A percentile compares a stretch with the other conserved stretches of the same genome.
Conservation (phyloP, 2,113 vertebrate species). For the Cryptotis parvus region DNA sequence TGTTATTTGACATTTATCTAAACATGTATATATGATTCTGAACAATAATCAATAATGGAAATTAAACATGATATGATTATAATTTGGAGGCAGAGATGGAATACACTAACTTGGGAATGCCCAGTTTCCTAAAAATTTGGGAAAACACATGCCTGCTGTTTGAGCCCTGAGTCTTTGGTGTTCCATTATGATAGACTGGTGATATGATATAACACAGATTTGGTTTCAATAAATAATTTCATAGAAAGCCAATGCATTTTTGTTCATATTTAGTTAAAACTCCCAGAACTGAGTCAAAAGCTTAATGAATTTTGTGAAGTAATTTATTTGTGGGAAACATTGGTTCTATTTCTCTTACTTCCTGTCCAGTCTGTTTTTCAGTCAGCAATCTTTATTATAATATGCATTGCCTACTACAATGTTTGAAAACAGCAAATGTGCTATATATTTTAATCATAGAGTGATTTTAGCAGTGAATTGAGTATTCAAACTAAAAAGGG, state of each 20-base stretch:
- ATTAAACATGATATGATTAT: no score
- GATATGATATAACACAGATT: background rate
- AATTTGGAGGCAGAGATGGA: background rate
- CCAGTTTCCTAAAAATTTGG: background rate
- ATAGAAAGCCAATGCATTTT: constrained; percentile 58
- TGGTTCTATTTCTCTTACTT: background rate
- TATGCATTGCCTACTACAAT: background rate
- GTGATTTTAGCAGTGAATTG: constrained; percentile 32
- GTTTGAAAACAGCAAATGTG: constrained; percentile 16
- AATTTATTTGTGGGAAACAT: constrained; percentile 1
- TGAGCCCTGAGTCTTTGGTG: background rate
- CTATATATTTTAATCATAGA: background rate
- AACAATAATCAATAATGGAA: background rate
- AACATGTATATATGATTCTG: background rate
- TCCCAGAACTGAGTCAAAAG: constrained; percentile 43
- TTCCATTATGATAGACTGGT: background rate
- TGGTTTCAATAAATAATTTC: constrained; percentile 6
- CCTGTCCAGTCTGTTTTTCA: background rate
- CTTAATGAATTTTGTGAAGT: background rate
- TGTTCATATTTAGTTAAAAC: constrained; percentile 50
- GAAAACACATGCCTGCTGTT: background rate
- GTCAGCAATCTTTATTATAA: background rate
- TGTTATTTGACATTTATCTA: background rate
- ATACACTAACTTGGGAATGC: background rate
- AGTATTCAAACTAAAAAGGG: constrained; percentile 52